Base-by-base conservation (phyloP, 2,797 vertebrate species). In the Picus viridis region DNA sequence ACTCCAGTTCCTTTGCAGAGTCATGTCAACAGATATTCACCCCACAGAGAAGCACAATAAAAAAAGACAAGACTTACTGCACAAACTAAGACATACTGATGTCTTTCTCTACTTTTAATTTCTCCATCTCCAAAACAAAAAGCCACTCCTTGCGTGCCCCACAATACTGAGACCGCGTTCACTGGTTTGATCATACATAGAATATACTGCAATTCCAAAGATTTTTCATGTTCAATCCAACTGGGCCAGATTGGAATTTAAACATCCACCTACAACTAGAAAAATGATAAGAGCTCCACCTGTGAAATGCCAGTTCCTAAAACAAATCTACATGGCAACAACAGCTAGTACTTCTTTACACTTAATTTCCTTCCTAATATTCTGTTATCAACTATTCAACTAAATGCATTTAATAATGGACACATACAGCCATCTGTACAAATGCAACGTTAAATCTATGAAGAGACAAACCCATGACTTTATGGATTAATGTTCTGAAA, bases 81-180 rank as follows among this genome's bases (percentile, higher is more conserved):
- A 64, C 8, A 27, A 81, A 59, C 30, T 47, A 27, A 13, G 39
- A 73, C 61, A 77, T 14, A 47, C 17, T 2, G 1, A 29, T 57
- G 26, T 56, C 68, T 23, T 75, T 61, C 59, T 76, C 47, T 53
- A 39, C 64, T 71, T 86, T 92, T 16, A 71, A 4, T 69, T 84
- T 70, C n/a, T n/a, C 41, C 1, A 9, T 32, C n/a, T 51, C 57
- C 70, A 30, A 71, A 91, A 43, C 16, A 64, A 69, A 74, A 51
- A 10, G 0, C 7, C 10, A 6, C 3, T 2, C 17, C 16, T 57
- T 54, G 8, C 0, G 2, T 1, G 1, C 17, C 17, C 14, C 57
- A 41, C 72, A 43, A 23, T 53, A 82, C 43, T 64, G 58, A 79
- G 47, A 15, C 29, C 5, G 12, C 53, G n/a, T 56, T 61, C 8